Conservation (phyloP, 1,140 invertebrate genomes). For the Holotrichia oblita region DNA sequence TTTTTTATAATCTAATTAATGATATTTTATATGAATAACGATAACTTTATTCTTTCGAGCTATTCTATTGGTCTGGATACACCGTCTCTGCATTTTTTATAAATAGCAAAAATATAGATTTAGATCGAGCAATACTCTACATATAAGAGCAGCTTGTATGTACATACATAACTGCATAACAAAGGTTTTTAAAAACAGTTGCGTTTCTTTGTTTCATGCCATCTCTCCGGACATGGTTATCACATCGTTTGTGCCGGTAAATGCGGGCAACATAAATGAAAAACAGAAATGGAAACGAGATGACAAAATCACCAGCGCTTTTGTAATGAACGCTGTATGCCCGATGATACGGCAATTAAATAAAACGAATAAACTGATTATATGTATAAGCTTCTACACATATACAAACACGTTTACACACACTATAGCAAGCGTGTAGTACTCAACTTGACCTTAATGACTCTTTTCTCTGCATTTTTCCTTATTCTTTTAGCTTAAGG, state of each 20-base stretch:
- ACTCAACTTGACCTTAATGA: constrained; percentile 25
- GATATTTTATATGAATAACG: background rate
- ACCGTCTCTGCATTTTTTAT: constrained; percentile 4
- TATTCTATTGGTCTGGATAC: background rate
- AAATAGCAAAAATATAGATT: background rate
- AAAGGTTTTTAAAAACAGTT: constrained; percentile 31
- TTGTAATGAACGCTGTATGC: background rate
- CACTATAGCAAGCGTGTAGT: background rate
- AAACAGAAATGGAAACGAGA: background rate
- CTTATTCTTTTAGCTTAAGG: constrained; percentile 23
- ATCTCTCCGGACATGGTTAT: constrained; percentile 26
- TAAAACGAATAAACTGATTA: constrained; percentile 16
- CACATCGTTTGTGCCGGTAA: background rate
- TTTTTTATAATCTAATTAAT: too few species aligned
- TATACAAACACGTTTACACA: background rate
- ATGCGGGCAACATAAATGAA: background rate
- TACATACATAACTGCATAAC: background rate
- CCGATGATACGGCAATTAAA: background rate
- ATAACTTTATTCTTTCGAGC: background rate
- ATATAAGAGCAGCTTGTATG: background rate
- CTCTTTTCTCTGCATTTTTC: constrained; percentile 30
- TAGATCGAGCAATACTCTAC: background rate
- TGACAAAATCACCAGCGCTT: background rate
- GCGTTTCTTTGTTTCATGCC: background rate
- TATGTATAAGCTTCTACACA: background rate